Conservation (phyloP, 2,797 vertebrate species). For the Halcyon leucocephala region DNA sequence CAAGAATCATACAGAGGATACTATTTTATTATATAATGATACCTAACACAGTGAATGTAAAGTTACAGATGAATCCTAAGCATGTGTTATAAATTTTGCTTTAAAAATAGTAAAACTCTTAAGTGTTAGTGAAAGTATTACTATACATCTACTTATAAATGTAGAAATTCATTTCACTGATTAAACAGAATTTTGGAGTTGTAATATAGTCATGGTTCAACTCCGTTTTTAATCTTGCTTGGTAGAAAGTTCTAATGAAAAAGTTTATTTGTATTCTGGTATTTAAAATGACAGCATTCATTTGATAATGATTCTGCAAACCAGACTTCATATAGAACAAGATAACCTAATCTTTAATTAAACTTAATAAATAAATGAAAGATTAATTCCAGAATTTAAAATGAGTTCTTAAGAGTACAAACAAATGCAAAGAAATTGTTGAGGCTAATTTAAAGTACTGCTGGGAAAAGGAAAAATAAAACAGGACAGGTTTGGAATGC, state of each 20-base stretch:
- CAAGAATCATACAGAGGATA: neutral
- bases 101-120: neutral
- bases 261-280: neutral
- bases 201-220: neutral
- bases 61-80: neutral
- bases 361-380: neutral
- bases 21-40: neutral
- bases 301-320: neutral
- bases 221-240: neutral
- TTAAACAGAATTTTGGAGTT: neutral
- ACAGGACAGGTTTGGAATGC: neutral
- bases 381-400: neutral
- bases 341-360: neutral
- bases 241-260: neutral
- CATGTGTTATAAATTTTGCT: neutral
- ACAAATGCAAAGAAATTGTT: neutral
- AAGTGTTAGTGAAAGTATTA: neutral
- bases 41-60: neutral
- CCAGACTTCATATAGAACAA: neutral
- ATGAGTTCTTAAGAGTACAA: neutral
- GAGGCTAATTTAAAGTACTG: neutral
- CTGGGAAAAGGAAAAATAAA: neutral
- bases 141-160: neutral
- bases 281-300: neutral
- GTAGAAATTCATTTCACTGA: neutral